These are phyloP conservation scores for Boleophthalmus pectinirostris DNA, from an alignment of 2,113 vertebrate species.

Conservation along the genomic window DNA sequence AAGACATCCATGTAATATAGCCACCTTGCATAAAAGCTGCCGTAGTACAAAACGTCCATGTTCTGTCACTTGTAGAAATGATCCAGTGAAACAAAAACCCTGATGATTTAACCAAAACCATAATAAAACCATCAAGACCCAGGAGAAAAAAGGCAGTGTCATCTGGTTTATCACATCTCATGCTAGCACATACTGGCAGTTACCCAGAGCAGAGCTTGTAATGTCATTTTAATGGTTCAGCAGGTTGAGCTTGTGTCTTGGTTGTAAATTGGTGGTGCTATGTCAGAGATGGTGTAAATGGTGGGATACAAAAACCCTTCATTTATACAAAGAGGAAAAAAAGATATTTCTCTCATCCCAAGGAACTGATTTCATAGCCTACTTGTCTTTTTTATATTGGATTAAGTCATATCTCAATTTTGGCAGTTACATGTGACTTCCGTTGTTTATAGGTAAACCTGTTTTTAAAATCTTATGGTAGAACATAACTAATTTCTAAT, in stretches of 20 bases:
- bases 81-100: conserved; percentile 2
- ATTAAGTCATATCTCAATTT: conserved; percentile 7
- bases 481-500: conserved; percentile 51
- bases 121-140: conserved; percentile 8
- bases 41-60: conserved; percentile 54
- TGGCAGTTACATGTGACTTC: conserved; percentile 41
- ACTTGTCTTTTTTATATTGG: conserved; percentile 9
- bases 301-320: no score
- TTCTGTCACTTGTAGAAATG: conserved; percentile 27
- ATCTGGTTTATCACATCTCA: conserved; percentile 37
- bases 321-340: background rate
- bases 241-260: conserved; percentile 16
- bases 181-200: conserved; percentile 41
- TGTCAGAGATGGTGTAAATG: conserved; percentile 19
- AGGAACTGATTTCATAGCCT: background rate
- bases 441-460: conserved; percentile 9
- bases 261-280: conserved; percentile 39
- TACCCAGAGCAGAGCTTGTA: conserved; percentile 34
- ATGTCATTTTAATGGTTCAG: conserved; percentile 15
- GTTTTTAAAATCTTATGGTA: conserved; percentile 9
- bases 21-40: conserved; percentile 63
- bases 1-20: conserved; percentile 64
- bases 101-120: conserved; percentile 12
- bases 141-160: conserved; percentile 6
- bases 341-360: background rate